phyloP scores from a whole-genome alignment of 2,888 invertebrate species.

The Eretmocerus hayati region DNA sequence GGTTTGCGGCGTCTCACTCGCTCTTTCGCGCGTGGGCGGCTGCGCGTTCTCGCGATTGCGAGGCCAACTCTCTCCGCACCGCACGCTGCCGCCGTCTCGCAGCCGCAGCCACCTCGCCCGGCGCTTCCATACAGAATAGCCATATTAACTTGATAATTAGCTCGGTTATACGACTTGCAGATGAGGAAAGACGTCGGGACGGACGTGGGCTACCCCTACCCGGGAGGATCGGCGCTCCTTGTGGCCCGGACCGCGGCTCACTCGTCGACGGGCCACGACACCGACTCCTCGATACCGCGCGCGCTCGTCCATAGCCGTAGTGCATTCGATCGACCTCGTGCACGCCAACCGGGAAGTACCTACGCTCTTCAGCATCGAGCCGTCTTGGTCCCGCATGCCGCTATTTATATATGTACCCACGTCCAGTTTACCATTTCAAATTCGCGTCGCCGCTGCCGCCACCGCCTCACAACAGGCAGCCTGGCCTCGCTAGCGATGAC shows the following conservation, averaged over 20 bases:
- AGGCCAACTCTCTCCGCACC: conserved; percentile 18
- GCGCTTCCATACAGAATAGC: conserved; percentile 64
- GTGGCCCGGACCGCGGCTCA: conserved; percentile 33
- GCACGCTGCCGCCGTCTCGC: conserved; percentile 8
- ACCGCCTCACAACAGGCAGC: too few species aligned
- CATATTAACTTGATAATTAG: conserved; percentile 88
- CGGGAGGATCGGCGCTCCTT: conserved; percentile 39
- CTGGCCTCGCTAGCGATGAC: neutral
- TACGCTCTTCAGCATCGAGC: too few species aligned
- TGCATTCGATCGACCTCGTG: too few species aligned
- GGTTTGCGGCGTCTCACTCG: conserved; percentile 42
- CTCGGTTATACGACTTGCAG: conserved; percentile 85
- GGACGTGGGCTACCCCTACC: conserved; percentile 48
- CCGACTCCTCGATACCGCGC: conserved; percentile 25
- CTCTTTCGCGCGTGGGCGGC: conserved; percentile 14
- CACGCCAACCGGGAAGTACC: too few species aligned
- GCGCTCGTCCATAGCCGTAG: too few species aligned
- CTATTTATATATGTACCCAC: too few species aligned
- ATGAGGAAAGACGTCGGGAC: conserved; percentile 57
- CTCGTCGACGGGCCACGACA: conserved; percentile 29
- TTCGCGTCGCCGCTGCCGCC: conserved; percentile 24
- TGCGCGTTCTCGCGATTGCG: too few species aligned
- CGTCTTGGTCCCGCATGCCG: conserved; percentile 27
- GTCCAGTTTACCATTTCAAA: conserved; percentile 30
- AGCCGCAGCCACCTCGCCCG: conserved; percentile 23